phyloP scores from a whole-genome alignment of 2,113 vertebrate species.

The Ceuthmochares aereus region DNA sequence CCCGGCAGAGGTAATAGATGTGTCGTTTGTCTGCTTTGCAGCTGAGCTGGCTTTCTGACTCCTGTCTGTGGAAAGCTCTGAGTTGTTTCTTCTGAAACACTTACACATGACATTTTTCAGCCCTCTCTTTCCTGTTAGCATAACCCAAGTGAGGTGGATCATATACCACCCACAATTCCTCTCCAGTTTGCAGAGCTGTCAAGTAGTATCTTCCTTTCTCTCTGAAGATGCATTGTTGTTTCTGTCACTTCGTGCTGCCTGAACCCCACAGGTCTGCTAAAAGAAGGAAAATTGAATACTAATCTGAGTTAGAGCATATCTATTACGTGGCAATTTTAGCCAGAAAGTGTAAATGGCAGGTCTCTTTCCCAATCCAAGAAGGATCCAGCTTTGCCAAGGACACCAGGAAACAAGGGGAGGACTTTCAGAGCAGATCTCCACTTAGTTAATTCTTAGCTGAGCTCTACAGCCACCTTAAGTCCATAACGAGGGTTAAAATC shows the following conservation, averaged over 20 bases:
- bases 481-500: not conserved
- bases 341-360: rapidly evolving
- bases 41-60: not conserved
- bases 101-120: not conserved
- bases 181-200: not conserved
- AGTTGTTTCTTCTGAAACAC: not conserved
- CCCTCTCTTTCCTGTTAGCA: not conserved
- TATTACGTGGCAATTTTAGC: not conserved
- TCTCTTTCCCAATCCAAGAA: not conserved
- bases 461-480: not conserved
- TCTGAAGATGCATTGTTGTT: not conserved
- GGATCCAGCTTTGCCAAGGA: not conserved
- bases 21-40: not conserved
- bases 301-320: not conserved
- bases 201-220: not conserved
- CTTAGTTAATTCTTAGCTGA: not conserved
- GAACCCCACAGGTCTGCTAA: not conserved
- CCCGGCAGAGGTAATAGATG: not conserved
- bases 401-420: not conserved
- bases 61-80: not conserved
- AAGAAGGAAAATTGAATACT: not conserved
- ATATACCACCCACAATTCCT: not conserved
- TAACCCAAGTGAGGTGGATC: not conserved
- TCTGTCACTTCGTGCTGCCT: rapidly evolving
- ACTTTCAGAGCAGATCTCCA: not conserved